These are phyloP conservation scores for Gavia stellata DNA, from an alignment of 2,113 vertebrate species.

Conservation along the genomic window DNA sequence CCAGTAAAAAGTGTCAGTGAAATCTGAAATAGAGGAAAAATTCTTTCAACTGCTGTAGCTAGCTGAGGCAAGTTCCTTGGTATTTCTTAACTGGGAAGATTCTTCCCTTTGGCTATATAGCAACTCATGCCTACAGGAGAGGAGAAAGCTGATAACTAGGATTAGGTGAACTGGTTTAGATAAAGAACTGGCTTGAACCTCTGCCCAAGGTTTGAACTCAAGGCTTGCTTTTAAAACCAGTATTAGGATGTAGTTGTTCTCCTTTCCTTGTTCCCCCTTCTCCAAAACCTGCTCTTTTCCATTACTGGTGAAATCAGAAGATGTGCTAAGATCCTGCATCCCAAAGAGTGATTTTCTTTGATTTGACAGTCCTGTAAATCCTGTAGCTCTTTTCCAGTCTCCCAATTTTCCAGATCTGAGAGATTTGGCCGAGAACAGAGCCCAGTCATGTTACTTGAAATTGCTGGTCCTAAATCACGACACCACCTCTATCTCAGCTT, in stretches of 20 bases:
- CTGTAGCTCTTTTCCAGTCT: background rate
- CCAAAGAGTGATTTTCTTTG: background rate
- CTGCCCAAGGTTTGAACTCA: slow-evolving; percentile 54
- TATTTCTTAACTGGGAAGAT: slow-evolving; percentile 35
- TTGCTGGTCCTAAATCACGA: background rate
- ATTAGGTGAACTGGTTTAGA: slow-evolving; percentile 24
- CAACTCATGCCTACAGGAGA: background rate
- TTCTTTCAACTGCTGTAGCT: slow-evolving; percentile 21
- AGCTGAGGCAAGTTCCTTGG: slow-evolving; percentile 51
- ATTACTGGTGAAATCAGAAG: background rate
- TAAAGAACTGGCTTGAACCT: slow-evolving; percentile 43
- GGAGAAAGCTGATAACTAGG: slow-evolving; percentile 35
- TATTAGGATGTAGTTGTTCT: background rate
- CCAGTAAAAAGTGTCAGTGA: background rate
- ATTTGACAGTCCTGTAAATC: background rate
- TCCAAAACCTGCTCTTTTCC: background rate
- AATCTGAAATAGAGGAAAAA: slow-evolving; percentile 10
- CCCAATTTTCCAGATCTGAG: background rate
- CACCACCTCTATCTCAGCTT: background rate
- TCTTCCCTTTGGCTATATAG: slow-evolving; percentile 46
- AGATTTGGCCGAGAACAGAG: background rate
- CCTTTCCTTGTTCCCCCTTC: background rate
- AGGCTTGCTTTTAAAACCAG: background rate
- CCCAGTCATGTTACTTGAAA: background rate
- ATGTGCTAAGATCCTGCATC: background rate